Base-by-base conservation (phyloP, 2,888 invertebrate species). In the Eupelmus urozonus region DNA sequence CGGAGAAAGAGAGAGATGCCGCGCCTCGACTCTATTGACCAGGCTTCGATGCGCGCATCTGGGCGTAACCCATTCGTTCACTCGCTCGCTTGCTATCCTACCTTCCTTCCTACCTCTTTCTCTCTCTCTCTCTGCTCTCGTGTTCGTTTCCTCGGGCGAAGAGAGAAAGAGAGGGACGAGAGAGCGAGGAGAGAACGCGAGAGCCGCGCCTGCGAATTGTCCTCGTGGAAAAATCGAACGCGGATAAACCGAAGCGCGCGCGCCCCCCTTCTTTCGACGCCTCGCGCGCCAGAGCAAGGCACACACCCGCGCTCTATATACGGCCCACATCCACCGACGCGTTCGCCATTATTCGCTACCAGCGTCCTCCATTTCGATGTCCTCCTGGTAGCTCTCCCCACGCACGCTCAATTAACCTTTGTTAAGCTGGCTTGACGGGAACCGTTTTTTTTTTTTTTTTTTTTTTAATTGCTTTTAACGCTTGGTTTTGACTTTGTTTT, bases 11-110 rank as follows among this genome's bases (percentile, higher is more conserved):
- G 72, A 45, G 78, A 71, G 72, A 67, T 72, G 79, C 80, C 78
- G 79, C 78, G 79, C 81, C 83, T 85, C 83, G 84, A 86, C 84
- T 85, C 85, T 89, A 89, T 89, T 89, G 89, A 89, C 89, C 89
- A 88, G 89, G 84, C 84, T 89, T 89, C 89, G 89, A 89, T 89
- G 89, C 88, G 89, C 89, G 89, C 89, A 89, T 89, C 89, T 89
- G 89, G 89, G 89, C 89, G 89, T 89, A 88, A 88, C 89, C 89
- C 87, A 87, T 89, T 88, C 86, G 86, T 77, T 82, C 82, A 81
- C 75, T 79, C 83, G 75, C 65, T 80, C 82, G 80, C 16, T 45
- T 16, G 45, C 16, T 45, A 34, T 82, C 80, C 79, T 82, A 81
- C 77, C 78, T 79, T 78, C 80, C 79, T 80, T 76, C 79, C 73